Evolutionary conservation across 2,888 invertebrate species (phyloP).

Genomic region (Vesta saturnalis): DNA sequence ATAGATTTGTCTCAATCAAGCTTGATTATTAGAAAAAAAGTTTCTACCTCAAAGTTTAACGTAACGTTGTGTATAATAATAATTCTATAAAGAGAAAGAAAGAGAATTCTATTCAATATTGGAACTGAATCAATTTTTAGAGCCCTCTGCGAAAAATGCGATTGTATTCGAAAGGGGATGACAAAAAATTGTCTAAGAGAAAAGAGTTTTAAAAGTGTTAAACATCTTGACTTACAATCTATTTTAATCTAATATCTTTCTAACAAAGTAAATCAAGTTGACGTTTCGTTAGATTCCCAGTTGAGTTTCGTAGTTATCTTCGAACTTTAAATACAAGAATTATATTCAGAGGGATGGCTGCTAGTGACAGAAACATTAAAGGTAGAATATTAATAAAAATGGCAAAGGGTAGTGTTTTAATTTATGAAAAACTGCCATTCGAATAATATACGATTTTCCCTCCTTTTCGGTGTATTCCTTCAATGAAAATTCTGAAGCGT

Average conservation of each 20-base stretch:
- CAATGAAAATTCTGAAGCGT: conserved; percentile 1
- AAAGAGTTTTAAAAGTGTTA: neutral
- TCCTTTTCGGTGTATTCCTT: conserved; percentile 23
- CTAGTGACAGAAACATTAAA: neutral
- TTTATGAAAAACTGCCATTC: conserved; percentile 15
- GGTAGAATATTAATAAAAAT: neutral
- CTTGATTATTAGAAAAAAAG: no score
- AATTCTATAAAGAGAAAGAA: no score
- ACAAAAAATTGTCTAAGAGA: neutral
- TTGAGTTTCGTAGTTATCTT: neutral
- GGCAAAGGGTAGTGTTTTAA: neutral
- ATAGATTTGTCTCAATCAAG: no score
- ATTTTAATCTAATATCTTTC: neutral
- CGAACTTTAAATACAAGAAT: neutral
- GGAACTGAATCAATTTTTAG: no score
- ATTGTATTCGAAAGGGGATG: no score
- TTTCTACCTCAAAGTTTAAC: no score
- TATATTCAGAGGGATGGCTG: no score
- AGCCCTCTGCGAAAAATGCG: no score
- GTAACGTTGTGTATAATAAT: no score
- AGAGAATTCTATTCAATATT: no score
- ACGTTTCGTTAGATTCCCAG: neutral
- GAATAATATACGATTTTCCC: conserved; percentile 23
- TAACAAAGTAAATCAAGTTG: neutral
- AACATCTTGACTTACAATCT: neutral